These are phyloP conservation scores for Protomyctophum bolini DNA, from an alignment of 2,113 vertebrate species.

Conservation along the genomic window DNA sequence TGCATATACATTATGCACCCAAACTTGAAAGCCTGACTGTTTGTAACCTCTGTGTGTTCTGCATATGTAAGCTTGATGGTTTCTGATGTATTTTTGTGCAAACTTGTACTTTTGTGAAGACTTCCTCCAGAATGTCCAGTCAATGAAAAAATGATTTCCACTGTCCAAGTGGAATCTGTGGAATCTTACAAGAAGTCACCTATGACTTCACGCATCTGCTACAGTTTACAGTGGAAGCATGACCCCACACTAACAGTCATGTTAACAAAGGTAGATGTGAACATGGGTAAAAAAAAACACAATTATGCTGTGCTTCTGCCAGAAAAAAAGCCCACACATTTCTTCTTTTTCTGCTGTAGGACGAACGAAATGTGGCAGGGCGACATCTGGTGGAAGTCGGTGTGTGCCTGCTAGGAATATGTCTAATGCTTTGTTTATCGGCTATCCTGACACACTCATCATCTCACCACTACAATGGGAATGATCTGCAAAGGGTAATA, in stretches of 20 bases:
- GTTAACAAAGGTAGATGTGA: constrained; percentile 72
- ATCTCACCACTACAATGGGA: constrained; percentile 33
- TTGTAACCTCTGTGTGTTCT: no score
- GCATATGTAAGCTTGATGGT: neutral
- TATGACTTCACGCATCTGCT: constrained; percentile 58
- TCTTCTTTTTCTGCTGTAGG: constrained; percentile 49
- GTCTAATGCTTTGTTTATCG: constrained; percentile 69
- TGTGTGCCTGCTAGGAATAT: constrained; percentile 68
- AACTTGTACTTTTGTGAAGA: constrained; percentile 44
- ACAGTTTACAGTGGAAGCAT: constrained; percentile 59
- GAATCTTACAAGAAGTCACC: constrained; percentile 35
- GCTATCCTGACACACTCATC: constrained; percentile 54
- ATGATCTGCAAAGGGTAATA: constrained; percentile 69
- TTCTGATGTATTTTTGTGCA: neutral
- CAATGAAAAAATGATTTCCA: constrained; percentile 38
- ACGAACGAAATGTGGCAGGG: constrained; percentile 66
- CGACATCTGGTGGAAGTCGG: constrained; percentile 72
- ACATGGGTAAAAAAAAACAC: neutral
- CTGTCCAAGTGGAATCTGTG: constrained; percentile 36
- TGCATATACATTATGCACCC: neutral
- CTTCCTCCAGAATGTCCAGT: constrained; percentile 64
- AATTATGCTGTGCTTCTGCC: neutral
- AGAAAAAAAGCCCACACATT: constrained; percentile 1
- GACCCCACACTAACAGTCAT: constrained; percentile 73
- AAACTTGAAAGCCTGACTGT: neutral